Percentiles rank a stretch among this genome's conserved stretches.
Evolutionary conservation across 2,113 vertebrate genomes (phyloP).

Genomic region (Cottus gobio): DNA sequence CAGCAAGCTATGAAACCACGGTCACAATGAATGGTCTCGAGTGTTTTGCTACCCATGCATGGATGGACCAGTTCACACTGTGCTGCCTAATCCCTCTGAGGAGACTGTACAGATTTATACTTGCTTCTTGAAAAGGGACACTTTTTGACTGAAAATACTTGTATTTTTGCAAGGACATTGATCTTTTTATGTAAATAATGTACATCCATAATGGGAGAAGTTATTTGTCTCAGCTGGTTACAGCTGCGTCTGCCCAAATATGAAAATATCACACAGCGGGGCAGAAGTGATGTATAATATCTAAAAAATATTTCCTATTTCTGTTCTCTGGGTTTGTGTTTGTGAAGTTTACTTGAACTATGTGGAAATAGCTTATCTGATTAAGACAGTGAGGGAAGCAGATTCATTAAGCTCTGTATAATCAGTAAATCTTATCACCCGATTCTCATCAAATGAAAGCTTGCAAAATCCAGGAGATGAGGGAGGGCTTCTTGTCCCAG

Average conservation of each 20-base stretch:
- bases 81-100: conserved; percentile 79
- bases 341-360: conserved; percentile 71
- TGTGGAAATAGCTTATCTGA: conserved; percentile 70
- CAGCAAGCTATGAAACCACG: conserved; percentile 77
- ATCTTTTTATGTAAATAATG: conserved; percentile 82
- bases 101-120: conserved; percentile 83
- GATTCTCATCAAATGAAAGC: conserved; percentile 77
- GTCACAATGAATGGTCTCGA: conserved; percentile 81
- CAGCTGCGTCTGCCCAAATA: conserved; percentile 56
- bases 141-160: conserved; percentile 81
- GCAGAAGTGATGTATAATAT: conserved; percentile 57
- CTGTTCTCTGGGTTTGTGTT: conserved; percentile 61
- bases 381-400: conserved; percentile 69
- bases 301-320: conserved; percentile 49
- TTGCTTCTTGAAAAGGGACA: conserved; percentile 69
- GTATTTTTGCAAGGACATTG: conserved; percentile 81
- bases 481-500: conserved; percentile 61
- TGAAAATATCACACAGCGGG: conserved; percentile 48
- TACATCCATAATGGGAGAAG: conserved; percentile 69
- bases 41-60: conserved; percentile 82
- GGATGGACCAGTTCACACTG: conserved; percentile 80
- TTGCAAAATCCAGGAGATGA: conserved; percentile 77
- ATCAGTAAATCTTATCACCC: conserved; percentile 77
- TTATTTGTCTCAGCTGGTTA: conserved; percentile 72
- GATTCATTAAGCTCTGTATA: conserved; percentile 78